Evolutionary conservation across 2,797 vertebrate species (phyloP), one percentile per base, ranked within the genome.

Genomic region (Rhinatrema bivittatum): DNA sequence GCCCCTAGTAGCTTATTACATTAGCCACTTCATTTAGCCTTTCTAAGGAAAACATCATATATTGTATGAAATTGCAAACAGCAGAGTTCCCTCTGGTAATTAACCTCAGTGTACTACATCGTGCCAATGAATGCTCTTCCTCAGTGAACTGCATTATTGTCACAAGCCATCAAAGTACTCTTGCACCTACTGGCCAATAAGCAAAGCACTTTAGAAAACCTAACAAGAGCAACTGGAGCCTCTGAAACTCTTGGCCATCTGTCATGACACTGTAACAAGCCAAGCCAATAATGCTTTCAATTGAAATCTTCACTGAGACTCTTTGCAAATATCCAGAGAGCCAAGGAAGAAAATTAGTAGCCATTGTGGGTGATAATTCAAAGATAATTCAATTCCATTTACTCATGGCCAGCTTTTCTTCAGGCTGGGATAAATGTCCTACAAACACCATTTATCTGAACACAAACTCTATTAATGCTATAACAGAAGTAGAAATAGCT

Each of bases 231-330:
- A 57, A 60, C 12, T 8, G 3, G 21, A 25, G 29, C 68, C 74
- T 76, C 33, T 59, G 60, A 68, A 78, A 57, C 23, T 52, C 56
- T 17, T 25, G 53, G 23, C 59, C 73, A 75, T 77, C 71, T 76
- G 59, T 68, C 70, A 40, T 8, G 53, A 24, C 37, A 61, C 56
- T 54, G 62, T 60, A 69, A 72, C 51, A 66, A 50, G 53, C 60
- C 47, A 56, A 73, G 50, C 47, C 43, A 68, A 46, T 62, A 74
- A 66, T 75, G 59, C 67, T 60, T 70, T 64, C 56, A 63, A 56
- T 61, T 59, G 39, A 66, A 27, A n/a, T 44, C 65, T 47, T 56
- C 29, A 29, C 27, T 20, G 19, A 60, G 68, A 56, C 48, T 50
- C 43, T 61, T 59, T 29, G 20, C 26, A 62, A 42, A 71, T 20